A percentile compares a stretch with the other conserved stretches of the same genome.
Conservation (phyloP, 2,888 invertebrate genomes). For the Penaeus monodon region DNA sequence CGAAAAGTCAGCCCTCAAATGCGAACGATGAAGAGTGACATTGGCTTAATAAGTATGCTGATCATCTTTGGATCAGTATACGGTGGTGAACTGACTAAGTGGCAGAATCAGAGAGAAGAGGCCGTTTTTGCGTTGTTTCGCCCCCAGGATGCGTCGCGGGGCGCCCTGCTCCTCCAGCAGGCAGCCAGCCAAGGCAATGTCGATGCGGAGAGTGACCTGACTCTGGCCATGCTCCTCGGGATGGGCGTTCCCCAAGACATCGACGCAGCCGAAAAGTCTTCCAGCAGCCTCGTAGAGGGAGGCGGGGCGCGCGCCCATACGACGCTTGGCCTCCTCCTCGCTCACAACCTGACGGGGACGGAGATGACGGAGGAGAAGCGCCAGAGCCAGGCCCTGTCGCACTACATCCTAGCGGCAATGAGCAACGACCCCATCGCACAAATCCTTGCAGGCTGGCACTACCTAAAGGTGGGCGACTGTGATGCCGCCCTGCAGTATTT, state of each 20-base stretch:
- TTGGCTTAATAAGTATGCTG: too few relatives aligned
- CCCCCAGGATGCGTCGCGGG: slow-evolving; percentile 17
- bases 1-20: too few relatives aligned
- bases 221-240: slow-evolving; percentile 37
- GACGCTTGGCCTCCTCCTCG: slow-evolving; percentile 31
- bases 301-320: slow-evolving; percentile 43
- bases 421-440: slow-evolving; percentile 55
- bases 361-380: slow-evolving; percentile 19
- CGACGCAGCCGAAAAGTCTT: slow-evolving; percentile 23
- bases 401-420: slow-evolving; percentile 41
- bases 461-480: slow-evolving; percentile 32
- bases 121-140: slow-evolving; percentile 8
- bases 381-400: slow-evolving; percentile 28
- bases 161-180: slow-evolving; percentile 22
- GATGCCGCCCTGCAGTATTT: slow-evolving; percentile 39
- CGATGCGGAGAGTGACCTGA: slow-evolving; percentile 33
- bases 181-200: slow-evolving; percentile 28
- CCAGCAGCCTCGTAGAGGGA: background rate
- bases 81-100: slow-evolving; percentile 16
- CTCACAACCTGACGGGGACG: slow-evolving; percentile 37
- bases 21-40: too few relatives aligned
- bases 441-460: slow-evolving; percentile 46
- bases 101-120: slow-evolving; percentile 25
- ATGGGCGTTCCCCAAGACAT: slow-evolving; percentile 32
- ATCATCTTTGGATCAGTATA: background rate